These are phyloP conservation scores for Eremobia ochroleuca DNA, from an alignment of 2,888 invertebrate species.

Conservation along the genomic window DNA sequence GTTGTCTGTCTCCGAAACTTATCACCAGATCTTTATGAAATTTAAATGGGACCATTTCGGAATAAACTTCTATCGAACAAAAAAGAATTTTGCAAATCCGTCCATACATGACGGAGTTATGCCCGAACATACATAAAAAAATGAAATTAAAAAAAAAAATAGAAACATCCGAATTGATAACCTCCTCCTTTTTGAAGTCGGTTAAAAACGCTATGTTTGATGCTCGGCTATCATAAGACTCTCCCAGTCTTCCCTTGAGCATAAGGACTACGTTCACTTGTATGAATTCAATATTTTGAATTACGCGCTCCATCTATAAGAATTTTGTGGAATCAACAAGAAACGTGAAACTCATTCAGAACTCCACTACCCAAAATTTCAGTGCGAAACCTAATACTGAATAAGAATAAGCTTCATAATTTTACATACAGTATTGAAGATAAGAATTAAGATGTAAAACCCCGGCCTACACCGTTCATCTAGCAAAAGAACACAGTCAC, in stretches of 20 bases:
- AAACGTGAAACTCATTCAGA: conserved; percentile 15
- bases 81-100: too few species aligned
- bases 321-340: background rate
- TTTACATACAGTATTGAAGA: background rate
- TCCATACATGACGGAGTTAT: too few species aligned
- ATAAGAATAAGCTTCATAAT: background rate
- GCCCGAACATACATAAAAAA: too few species aligned
- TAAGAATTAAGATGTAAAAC: background rate
- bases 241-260: background rate
- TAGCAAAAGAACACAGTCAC: background rate
- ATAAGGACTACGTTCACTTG: background rate
- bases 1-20: too few species aligned
- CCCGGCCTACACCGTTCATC: too few species aligned
- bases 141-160: too few species aligned
- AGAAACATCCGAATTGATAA: too few species aligned
- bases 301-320: conserved; percentile 40
- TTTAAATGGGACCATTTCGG: too few species aligned
- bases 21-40: too few species aligned
- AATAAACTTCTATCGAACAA: too few species aligned
- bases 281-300: conserved; percentile 12
- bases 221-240: background rate
- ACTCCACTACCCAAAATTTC: background rate
- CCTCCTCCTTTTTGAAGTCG: too few species aligned
- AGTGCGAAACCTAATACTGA: too few species aligned
- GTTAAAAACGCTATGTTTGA: background rate